A percentile compares a stretch with the other conserved stretches of the same genome.
Evolutionary conservation across 2,113 vertebrate species (phyloP).

Genomic region (Otus sunia): DNA sequence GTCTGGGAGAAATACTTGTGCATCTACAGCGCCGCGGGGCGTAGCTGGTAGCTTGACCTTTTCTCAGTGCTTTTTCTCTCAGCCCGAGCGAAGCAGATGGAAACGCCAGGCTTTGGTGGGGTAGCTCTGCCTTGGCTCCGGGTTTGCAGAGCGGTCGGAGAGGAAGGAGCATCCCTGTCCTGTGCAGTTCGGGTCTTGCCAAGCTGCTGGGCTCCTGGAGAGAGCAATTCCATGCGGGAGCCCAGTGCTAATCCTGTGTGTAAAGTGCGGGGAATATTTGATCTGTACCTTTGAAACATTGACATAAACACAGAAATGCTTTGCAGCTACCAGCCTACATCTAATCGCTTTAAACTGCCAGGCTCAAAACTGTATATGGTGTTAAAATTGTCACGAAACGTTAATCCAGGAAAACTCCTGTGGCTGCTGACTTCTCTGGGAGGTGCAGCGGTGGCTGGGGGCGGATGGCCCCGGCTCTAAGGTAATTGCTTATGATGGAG

Average conservation of each 20-base stretch:
- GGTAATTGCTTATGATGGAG: neutral
- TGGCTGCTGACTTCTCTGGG: neutral
- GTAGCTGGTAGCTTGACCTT: neutral
- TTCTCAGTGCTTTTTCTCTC: neutral
- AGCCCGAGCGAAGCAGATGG: neutral
- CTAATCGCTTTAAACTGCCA: neutral
- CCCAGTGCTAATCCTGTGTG: neutral
- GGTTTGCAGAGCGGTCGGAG: neutral
- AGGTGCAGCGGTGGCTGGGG: too few relatives aligned
- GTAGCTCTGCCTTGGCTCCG: neutral
- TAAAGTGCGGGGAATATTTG: neutral
- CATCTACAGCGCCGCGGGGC: neutral
- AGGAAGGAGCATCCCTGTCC: neutral
- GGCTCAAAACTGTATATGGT: neutral
- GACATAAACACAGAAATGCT: neutral
- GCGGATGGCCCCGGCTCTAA: neutral
- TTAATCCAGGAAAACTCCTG: neutral
- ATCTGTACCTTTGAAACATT: neutral
- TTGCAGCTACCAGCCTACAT: neutral
- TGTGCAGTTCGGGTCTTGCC: accelerated
- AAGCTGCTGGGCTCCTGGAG: neutral
- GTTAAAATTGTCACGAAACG: neutral
- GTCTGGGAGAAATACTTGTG: neutral
- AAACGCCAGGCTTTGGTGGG: neutral
- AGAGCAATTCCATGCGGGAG: neutral